Base-by-base conservation (phyloP, 1,140 invertebrate genomes). In the Sitophilus oryzae region DNA sequence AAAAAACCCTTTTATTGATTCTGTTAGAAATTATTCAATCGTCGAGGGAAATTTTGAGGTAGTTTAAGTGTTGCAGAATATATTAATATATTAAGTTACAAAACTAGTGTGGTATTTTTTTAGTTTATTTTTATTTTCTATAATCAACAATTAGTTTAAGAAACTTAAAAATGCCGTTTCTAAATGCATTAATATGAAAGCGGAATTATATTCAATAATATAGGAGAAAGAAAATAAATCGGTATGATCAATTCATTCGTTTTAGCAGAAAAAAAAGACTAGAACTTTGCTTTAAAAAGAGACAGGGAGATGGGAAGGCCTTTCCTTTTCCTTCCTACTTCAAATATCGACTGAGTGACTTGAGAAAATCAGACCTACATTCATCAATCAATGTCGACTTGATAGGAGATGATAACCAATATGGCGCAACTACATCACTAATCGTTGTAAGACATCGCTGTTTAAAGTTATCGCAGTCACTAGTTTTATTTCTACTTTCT, bases 401-500 rank as follows among this genome's bases (percentile, higher is more conserved):
- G 63, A 64, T 64, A 57, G 50, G 46, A 59, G 59, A 63, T 60
- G 63, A 65, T 61, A 65, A 53, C 61, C 63, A 65, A 65, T 65
- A 65, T 65, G 63, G 55, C 61, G 61, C 59, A 61, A 60, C 59
- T 59, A 60, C 61, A 63, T 46, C 52, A 58, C 61, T 65, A 65
- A 65, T 65, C 63, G 61, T 63, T 63, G 61, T 65, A 61, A 63
- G 59, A 61, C 63, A 65, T 65, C 63, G 63, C 63, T 63, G 62
- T 61, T 65, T 60, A 56, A 61, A 60, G 45, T 63, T 58, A 61
- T 53, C 52, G 35, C 45, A 15, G 54, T 49, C 41, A 20, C 16
- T 30, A 42, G 23, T 42, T 25, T 43, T n/a, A 44, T 19, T 42
- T 42, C 9, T 9, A 42, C 8, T 42, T 8, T n/a, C n/a, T n/a